Evolutionary conservation across 92 coral and sea anemone genomes (phyloP).

Genomic region (Pocillopora grandis): DNA sequence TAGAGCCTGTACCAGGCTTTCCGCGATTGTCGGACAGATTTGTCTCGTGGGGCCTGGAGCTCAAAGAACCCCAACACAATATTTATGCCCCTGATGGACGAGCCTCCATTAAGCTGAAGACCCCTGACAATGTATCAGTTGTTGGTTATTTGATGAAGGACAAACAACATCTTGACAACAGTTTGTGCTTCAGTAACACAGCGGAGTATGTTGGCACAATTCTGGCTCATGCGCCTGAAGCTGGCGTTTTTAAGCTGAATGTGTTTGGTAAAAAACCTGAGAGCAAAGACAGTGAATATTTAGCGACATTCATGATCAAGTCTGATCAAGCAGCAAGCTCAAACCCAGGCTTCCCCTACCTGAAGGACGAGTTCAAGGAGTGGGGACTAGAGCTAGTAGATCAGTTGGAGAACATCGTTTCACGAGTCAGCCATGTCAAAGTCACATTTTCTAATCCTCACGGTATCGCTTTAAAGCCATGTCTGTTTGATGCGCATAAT

Average conservation of each 20-base stretch:
- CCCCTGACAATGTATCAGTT: conserved; percentile 39
- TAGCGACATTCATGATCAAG: conserved; percentile 42
- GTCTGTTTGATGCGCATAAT: conserved; percentile 16
- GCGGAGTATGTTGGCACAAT: conserved; percentile 22
- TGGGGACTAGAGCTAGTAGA: conserved; percentile 63
- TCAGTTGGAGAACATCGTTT: conserved; percentile 63
- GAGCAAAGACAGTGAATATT: conserved; percentile 15
- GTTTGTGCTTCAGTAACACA: conserved; percentile 16
- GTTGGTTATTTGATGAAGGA: conserved; percentile 39
- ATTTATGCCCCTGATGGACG: conserved; percentile 53
- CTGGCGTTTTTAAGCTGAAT: conserved; percentile 54
- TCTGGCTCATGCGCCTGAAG: conserved; percentile 42
- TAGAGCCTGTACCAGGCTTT: conserved; percentile 54
- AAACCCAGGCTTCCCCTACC: conserved; percentile 69
- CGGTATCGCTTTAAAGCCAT: too few species aligned
- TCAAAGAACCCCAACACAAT: conserved; percentile 55
- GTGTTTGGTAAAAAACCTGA: conserved; percentile 49
- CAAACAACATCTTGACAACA: conserved; percentile 32
- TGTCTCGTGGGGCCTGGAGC: conserved; percentile 51
- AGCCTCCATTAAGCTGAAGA: conserved; percentile 35
- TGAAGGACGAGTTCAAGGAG: conserved; percentile 45
- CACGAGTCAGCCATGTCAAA: conserved; percentile 15
- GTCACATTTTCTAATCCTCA: conserved; percentile 33
- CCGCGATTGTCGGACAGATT: conserved; percentile 49
- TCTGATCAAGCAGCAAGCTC: conserved; percentile 37